Evolutionary conservation across 2,888 invertebrate genomes (phyloP).

Genomic region (Neoaliturus tenellus): DNA sequence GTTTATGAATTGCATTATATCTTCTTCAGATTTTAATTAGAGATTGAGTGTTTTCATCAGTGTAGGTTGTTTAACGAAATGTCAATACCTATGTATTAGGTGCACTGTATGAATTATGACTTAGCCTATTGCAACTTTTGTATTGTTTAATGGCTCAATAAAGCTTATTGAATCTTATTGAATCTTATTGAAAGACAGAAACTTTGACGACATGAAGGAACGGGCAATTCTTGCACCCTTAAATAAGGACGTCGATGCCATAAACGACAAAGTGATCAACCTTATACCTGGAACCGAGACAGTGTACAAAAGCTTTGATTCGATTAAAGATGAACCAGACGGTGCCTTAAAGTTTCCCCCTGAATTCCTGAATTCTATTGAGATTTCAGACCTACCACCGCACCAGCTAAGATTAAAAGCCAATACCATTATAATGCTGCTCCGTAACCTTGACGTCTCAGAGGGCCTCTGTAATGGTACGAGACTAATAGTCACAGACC

Average conservation of each 20-base stretch:
- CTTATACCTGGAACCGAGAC: neutral
- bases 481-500: conserved; percentile 37
- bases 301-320: conserved; percentile 2
- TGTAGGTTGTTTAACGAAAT: too few relatives aligned
- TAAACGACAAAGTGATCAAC: neutral
- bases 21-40: too few relatives aligned
- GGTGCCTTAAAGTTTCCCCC: neutral
- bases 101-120: too few relatives aligned
- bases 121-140: too few relatives aligned
- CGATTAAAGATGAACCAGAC: neutral
- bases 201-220: neutral
- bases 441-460: conserved; percentile 34
- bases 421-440: neutral
- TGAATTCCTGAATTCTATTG: conserved; percentile 29
- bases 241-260: neutral
- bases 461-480: conserved; percentile 46
- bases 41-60: too few relatives aligned
- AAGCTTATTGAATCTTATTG: too few relatives aligned
- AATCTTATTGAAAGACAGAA: too few relatives aligned
- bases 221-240: neutral
- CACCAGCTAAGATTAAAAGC: neutral
- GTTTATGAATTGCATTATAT: too few relatives aligned
- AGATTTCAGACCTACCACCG: conserved; percentile 29
- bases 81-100: too few relatives aligned
- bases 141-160: too few relatives aligned